Conservation (phyloP, 1,140 invertebrate species). For the Macrocentrus cingulum region DNA sequence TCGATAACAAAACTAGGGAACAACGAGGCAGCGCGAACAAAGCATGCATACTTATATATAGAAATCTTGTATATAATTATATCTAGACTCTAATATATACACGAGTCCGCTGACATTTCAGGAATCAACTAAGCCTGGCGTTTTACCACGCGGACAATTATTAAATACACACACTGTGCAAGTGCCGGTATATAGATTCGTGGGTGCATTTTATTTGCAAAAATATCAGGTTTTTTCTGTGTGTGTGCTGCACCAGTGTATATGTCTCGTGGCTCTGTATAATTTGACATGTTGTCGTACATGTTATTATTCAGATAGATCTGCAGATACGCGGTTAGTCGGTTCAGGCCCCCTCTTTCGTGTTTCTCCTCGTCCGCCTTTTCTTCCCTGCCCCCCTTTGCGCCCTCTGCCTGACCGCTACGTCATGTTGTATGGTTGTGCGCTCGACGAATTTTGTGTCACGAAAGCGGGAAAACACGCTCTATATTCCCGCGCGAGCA, state of each 20-base stretch:
- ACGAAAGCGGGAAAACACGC: slow-evolving; percentile 25
- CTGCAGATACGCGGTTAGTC: slow-evolving; percentile 48
- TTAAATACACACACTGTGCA: too few species aligned
- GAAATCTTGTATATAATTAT: too few species aligned
- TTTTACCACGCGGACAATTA: too few species aligned
- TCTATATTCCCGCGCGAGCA: slow-evolving; percentile 10
- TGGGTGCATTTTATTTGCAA: too few species aligned
- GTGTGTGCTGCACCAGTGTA: slow-evolving; percentile 26
- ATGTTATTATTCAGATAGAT: slow-evolving; percentile 61
- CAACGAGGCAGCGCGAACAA: slow-evolving; percentile 18
- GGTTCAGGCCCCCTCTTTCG: slow-evolving; percentile 21
- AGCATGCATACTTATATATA: slow-evolving; percentile 1
- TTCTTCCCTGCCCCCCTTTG: slow-evolving; percentile 12
- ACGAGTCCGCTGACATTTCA: too few species aligned
- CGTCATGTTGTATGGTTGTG: slow-evolving; percentile 11
- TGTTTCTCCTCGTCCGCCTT: slow-evolving; percentile 11
- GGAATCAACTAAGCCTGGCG: too few species aligned
- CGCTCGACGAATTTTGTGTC: slow-evolving; percentile 34
- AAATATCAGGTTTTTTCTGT: too few species aligned
- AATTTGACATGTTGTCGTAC: slow-evolving; percentile 61
- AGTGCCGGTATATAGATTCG: too few species aligned
- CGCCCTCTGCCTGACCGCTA: slow-evolving; percentile 16
- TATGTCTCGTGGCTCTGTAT: slow-evolving; percentile 51
- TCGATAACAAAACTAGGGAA: slow-evolving; percentile 19
- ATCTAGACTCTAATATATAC: too few species aligned